Base-by-base conservation (phyloP, 2,888 invertebrate species). In the Idaea biselata region DNA sequence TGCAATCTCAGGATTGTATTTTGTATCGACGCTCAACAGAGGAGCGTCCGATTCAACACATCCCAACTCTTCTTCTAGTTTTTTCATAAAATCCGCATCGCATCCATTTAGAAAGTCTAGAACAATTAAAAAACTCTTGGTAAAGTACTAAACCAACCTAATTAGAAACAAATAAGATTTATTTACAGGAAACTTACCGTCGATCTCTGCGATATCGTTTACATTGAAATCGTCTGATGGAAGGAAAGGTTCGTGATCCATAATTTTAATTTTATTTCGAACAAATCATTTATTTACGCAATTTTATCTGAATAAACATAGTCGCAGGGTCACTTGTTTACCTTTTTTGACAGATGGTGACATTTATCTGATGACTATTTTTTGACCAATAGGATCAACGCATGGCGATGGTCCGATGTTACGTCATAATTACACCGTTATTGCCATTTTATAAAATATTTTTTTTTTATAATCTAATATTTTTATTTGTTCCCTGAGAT, bases 151-250 rank as follows among this genome's bases (percentile, higher is more conserved):
- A 8, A 55, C 16, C 5, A 7, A 55, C 7, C 16, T 55, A 32
- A 11, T 58, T 59, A 18, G 55, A 18, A 25, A 55, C 61, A 56
- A 57, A 60, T 59, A 55, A 14, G 25, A 53, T 55, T 58, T 31
- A 57, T 55, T 16, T 44, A 32, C n/a, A 60, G 7, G 44, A 55
- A 8, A 56, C 86, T 87, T 91, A 95, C 96, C 96, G 87, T 96
- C 95, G 71, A 96, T 93, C 80, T 95, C 95, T 73, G 94, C 93
- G 58, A 96, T 93, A 78, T 95, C 96, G 68, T 94, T 94, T 44
- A 95, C 89, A 83, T 94, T 95, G 79, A 95, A 95, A 61, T 93
- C 94, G 75, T 94, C 94, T 70, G 86, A 81, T 73, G 83, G 89
- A 69, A 89, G 79, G 70, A 91, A 86, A 58, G 84, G 75, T 73